Conservation (phyloP, 2,888 invertebrate genomes). For the Drosophila borborema region DNA sequence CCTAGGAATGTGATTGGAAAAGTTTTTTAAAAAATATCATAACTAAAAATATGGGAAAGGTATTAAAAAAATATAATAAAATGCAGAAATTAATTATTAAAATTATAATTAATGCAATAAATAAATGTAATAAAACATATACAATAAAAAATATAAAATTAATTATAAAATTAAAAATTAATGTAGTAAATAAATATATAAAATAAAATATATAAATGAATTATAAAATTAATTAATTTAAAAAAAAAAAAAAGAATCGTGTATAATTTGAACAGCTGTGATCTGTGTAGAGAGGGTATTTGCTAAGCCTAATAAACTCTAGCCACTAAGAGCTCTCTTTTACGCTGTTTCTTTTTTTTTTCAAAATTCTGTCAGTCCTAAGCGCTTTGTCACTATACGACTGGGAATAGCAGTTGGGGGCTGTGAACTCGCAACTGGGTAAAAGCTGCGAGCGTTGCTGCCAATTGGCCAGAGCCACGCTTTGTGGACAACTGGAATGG, state of each 20-base stretch:
- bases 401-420: conserved; percentile 6
- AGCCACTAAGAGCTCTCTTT: not conserved
- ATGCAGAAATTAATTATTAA: too few relatives aligned
- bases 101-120: too few relatives aligned
- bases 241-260: not conserved
- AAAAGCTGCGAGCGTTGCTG: not conserved
- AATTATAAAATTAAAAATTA: too few relatives aligned
- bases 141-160: too few relatives aligned
- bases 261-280: not conserved
- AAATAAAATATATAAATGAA: too few relatives aligned
- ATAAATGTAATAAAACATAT: too few relatives aligned
- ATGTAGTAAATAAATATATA: too few relatives aligned
- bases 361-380: not conserved
- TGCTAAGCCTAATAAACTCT: not conserved
- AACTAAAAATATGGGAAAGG: too few relatives aligned
- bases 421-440: conserved; percentile 1
- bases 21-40: not conserved
- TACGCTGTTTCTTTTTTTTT: not conserved
- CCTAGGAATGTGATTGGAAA: not conserved
- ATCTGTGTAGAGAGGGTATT: not conserved
- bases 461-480: conserved; percentile 2
- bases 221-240: not conserved
- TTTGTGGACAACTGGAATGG: not conserved
- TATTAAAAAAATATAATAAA: too few relatives aligned
- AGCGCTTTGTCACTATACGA: conserved; percentile 23